A percentile compares a stretch with the other conserved stretches of the same genome.
phyloP scores from a whole-genome alignment of 2,113 vertebrate species.

The Dissostichus mawsoni region DNA sequence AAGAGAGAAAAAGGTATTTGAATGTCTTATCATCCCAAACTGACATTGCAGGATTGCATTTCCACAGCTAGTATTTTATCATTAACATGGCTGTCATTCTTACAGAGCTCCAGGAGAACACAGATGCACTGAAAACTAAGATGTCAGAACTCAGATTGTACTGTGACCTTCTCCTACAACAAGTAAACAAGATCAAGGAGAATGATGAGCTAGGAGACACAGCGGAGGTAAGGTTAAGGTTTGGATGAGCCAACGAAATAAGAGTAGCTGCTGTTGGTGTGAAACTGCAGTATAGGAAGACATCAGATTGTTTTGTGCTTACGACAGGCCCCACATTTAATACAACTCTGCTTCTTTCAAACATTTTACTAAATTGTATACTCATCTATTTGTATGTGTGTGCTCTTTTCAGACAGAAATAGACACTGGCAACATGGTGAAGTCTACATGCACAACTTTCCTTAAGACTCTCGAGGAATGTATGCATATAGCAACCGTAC shows the following conservation, averaged over 20 bases:
- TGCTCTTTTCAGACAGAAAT: constrained; percentile 81
- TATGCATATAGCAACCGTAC: constrained; percentile 95
- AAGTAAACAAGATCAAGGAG: constrained; percentile 93
- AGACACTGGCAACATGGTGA: constrained; percentile 91
- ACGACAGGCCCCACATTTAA: not conserved
- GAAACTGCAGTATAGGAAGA: constrained; percentile 21
- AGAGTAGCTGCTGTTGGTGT: constrained; percentile 43
- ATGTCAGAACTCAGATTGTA: constrained; percentile 97
- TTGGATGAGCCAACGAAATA: constrained; percentile 53
- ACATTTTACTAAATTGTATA: not conserved
- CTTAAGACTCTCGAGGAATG: constrained; percentile 97
- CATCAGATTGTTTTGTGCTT: not conserved
- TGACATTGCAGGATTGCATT: not conserved
- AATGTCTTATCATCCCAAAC: not conserved
- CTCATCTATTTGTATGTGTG: constrained; percentile 8
- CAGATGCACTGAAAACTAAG: constrained; percentile 94
- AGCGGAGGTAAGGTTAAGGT: constrained; percentile 66
- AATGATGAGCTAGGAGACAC: constrained; percentile 67
- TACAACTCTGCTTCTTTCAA: not conserved
- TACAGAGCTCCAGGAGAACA: constrained; percentile 95
- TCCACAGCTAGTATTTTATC: not conserved
- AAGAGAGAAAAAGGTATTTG: constrained; percentile 94
- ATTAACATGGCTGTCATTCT: constrained; percentile 15
- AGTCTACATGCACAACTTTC: constrained; percentile 95
- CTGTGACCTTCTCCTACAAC: constrained; percentile 97